Evolutionary conservation across 2,888 invertebrate species (phyloP).

Genomic region (Scrobipalpa atriplicella): DNA sequence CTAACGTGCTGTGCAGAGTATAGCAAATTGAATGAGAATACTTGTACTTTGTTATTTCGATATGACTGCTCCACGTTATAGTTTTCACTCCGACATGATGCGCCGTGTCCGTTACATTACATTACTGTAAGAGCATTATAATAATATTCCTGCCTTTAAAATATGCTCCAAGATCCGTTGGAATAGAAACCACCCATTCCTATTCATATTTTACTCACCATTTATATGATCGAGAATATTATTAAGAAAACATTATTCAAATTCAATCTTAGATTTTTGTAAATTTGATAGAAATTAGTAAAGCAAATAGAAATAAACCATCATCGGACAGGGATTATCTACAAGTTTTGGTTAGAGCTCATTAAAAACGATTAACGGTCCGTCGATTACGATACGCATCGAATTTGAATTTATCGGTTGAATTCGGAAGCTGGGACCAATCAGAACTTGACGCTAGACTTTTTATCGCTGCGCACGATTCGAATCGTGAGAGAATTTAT

Average conservation of each 20-base stretch:
- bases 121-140: conserved; percentile 26
- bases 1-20: conserved; percentile 34
- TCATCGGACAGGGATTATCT: conserved; percentile 15
- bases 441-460: conserved; percentile 43
- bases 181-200: conserved; percentile 2
- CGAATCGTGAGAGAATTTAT: conserved; percentile 53
- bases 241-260: conserved; percentile 20
- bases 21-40: conserved; percentile 38
- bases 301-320: conserved; percentile 24
- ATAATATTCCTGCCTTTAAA: conserved; percentile 13
- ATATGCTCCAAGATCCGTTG: conserved; percentile 16
- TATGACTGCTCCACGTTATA: conserved; percentile 25
- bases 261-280: conserved; percentile 18
- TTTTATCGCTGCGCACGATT: conserved; percentile 43
- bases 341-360: conserved; percentile 31
- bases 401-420: conserved; percentile 50
- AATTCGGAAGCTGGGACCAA: conserved; percentile 54
- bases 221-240: conserved; percentile 20
- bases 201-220: conserved; percentile 15
- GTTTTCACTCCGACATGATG: conserved; percentile 28
- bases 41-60: conserved; percentile 24
- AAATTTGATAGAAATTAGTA: conserved; percentile 20
- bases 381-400: conserved; percentile 33
- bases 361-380: conserved; percentile 44
- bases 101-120: conserved; percentile 28